phyloP scores from a whole-genome alignment of 1,140 invertebrate genomes.

The Cydia fagiglandana region DNA sequence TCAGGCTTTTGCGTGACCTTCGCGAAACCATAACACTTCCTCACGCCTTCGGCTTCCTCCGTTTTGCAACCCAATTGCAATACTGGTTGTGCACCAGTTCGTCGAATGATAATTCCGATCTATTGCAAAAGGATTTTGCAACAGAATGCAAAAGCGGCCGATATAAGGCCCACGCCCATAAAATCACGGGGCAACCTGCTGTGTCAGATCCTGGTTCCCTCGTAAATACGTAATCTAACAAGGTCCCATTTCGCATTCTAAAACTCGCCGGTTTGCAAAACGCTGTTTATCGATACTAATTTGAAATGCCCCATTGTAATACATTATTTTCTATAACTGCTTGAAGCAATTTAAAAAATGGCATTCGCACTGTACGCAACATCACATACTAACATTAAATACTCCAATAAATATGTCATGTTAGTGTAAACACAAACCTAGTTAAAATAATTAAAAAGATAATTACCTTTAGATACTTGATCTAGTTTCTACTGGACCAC shows the following conservation, averaged over 20 bases:
- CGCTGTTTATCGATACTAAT: neutral
- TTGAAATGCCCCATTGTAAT: neutral
- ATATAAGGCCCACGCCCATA: constrained; percentile 71
- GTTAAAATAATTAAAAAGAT: constrained; percentile 19
- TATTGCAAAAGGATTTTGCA: constrained; percentile 71
- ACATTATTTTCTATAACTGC: neutral
- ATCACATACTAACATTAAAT: constrained; percentile 22
- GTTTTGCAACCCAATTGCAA: constrained; percentile 63
- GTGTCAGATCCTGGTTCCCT: constrained; percentile 48
- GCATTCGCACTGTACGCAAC: neutral
- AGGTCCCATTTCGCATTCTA: constrained; percentile 13
- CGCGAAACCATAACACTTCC: constrained; percentile 61
- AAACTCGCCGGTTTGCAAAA: constrained; percentile 4
- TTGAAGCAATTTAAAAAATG: neutral
- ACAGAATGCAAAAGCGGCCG: constrained; percentile 63
- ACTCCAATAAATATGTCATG: constrained; percentile 32
- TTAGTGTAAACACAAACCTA: neutral
- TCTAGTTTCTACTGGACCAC: neutral
- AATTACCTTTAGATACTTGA: neutral
- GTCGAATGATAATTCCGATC: constrained; percentile 74
- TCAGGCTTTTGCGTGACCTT: constrained; percentile 62
- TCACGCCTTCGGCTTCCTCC: constrained; percentile 62
- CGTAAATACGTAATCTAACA: constrained; percentile 21
- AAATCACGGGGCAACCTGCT: constrained; percentile 59
- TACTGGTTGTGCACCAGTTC: constrained; percentile 73